Percentiles rank a stretch among this genome's conserved stretches.
These are phyloP conservation scores for Euthynnus affinis DNA, from an alignment of 2,797 vertebrate genomes.

Conservation along the genomic window DNA sequence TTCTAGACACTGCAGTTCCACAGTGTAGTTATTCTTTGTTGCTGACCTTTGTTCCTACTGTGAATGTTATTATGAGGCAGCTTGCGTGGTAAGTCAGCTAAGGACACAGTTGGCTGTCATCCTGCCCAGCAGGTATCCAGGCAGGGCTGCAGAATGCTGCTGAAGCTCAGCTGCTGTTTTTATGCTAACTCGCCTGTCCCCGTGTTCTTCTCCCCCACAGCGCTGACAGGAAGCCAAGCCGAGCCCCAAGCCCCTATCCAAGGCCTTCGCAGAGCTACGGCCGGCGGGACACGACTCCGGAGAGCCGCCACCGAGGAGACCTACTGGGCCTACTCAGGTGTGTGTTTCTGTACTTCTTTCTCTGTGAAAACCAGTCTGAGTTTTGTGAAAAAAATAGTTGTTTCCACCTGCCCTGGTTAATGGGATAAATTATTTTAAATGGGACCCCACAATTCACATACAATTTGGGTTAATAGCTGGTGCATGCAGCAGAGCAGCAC, in stretches of 20 bases:
- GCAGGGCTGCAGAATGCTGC: conserved; percentile 22
- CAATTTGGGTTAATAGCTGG: background rate
- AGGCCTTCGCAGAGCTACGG: conserved; percentile 82
- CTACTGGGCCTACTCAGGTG: conserved; percentile 97
- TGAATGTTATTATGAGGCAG: conserved; percentile 48
- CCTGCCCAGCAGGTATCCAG: conserved; percentile 49
- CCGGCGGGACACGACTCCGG: conserved; percentile 81
- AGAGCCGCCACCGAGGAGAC: conserved; percentile 91
- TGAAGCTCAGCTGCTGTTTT: conserved; percentile 49
- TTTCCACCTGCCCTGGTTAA: background rate
- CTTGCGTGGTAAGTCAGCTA: conserved; percentile 49
- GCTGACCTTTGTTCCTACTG: conserved; percentile 47
- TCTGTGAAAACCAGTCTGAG: background rate
- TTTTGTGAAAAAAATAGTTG: background rate
- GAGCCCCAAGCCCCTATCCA: conserved; percentile 77
- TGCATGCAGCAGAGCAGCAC: background rate
- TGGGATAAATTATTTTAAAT: background rate
- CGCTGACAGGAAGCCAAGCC: conserved; percentile 89
- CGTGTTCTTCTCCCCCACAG: conserved; percentile 75
- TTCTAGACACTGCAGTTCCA: conserved; percentile 9
- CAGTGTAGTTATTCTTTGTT: conserved; percentile 17
- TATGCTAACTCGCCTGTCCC: conserved; percentile 62
- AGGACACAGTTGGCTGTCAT: conserved; percentile 67
- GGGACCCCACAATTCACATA: background rate
- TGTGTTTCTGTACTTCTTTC: conserved; percentile 20